These are phyloP conservation scores for Acronicta aceris DNA, from an alignment of 2,888 invertebrate genomes.

Conservation along the genomic window DNA sequence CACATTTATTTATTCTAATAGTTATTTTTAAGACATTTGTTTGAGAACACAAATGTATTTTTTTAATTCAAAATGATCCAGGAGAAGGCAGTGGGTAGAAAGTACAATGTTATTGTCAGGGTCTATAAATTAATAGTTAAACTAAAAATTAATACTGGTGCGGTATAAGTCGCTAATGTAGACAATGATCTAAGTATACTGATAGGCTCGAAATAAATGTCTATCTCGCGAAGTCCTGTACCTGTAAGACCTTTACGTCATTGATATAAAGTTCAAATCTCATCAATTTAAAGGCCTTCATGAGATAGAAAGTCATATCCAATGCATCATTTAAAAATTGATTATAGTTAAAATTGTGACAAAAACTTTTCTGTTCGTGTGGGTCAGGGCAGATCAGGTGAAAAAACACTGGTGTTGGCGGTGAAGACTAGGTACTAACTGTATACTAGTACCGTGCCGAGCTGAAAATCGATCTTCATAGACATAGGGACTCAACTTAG, in stretches of 20 bases:
- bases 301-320: too few species aligned
- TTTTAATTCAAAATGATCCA: conserved; percentile 23
- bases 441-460: too few species aligned
- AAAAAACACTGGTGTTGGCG: too few species aligned
- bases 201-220: too few species aligned
- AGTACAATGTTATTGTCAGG: conserved; percentile 56
- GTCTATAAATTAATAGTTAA: conserved; percentile 37
- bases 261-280: too few species aligned
- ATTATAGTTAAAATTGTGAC: not conserved
- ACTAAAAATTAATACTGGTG: conserved; percentile 53
- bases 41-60: conserved; percentile 29
- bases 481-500: too few species aligned
- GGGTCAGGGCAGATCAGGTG: not conserved
- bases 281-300: too few species aligned
- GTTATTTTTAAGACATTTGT: conserved; percentile 36
- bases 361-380: not conserved
- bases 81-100: conserved; percentile 51
- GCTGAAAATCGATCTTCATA: too few species aligned
- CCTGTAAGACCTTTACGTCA: too few species aligned
- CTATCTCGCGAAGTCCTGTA: too few species aligned
- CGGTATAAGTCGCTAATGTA: conserved; percentile 37
- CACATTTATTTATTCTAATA: conserved; percentile 77
- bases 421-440: too few species aligned
- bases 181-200: not conserved
- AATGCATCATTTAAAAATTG: not conserved